phyloP scores from a whole-genome alignment of 92 coral and sea anemone species.

The Porites divaricata region DNA sequence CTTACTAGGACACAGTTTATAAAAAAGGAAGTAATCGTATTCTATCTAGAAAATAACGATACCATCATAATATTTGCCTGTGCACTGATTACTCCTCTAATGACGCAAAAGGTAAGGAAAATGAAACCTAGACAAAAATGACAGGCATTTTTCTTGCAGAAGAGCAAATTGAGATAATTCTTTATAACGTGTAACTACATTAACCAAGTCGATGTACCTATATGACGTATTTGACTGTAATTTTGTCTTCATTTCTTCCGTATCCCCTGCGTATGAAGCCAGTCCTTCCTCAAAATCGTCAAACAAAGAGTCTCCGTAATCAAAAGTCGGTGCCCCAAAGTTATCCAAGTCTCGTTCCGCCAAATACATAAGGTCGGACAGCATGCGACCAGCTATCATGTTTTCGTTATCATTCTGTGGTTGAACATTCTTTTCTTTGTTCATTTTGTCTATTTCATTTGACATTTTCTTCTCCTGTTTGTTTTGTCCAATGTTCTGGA shows the following conservation, averaged over 20 bases:
- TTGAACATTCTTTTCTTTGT: not conserved
- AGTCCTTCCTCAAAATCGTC: not conserved
- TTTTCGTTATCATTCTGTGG: not conserved
- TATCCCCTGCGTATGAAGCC: not conserved
- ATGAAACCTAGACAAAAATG: too few species aligned
- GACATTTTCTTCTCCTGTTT: not conserved
- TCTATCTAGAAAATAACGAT: too few species aligned
- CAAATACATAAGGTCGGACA: conserved; percentile 25
- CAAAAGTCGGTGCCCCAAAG: conserved; percentile 32
- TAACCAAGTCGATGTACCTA: not conserved
- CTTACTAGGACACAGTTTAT: too few species aligned
- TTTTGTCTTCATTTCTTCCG: not conserved
- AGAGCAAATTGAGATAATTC: too few species aligned
- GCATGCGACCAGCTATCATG: not conserved
- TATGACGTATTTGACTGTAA: not conserved
- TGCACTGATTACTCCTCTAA: too few species aligned
- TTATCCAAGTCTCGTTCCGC: conserved; percentile 51
- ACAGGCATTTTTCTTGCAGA: too few species aligned
- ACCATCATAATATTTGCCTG: too few species aligned
- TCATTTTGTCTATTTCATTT: not conserved
- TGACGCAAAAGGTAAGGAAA: too few species aligned
- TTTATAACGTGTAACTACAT: too few species aligned
- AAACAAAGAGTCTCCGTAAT: not conserved
- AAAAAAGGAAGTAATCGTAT: too few species aligned
- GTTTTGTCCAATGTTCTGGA: not conserved